phyloP scores from a whole-genome alignment of 2,888 invertebrate genomes.

The Nomada fucata region DNA sequence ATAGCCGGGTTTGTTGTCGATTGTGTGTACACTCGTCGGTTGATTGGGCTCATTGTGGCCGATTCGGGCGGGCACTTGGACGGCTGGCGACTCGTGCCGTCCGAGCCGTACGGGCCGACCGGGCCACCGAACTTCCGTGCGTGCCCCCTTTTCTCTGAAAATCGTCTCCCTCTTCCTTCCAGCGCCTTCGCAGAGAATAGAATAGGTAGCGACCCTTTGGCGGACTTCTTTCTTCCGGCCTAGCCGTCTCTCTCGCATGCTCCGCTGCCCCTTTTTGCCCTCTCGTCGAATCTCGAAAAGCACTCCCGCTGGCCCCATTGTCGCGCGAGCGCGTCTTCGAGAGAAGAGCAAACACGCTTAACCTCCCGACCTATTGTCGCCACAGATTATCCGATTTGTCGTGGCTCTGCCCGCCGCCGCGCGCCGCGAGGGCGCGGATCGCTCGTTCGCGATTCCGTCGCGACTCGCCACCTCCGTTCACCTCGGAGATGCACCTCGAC shows the following conservation, averaged over 20 bases:
- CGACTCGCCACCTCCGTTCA: conserved; percentile 22
- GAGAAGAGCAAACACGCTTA: conserved; percentile 84
- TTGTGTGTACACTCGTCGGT: conserved; percentile 79
- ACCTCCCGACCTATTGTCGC: conserved; percentile 82
- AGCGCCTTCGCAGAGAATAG: not conserved
- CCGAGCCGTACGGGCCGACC: conserved; percentile 44
- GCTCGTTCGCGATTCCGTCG: not conserved
- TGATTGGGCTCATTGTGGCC: conserved; percentile 82
- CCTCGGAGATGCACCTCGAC: conserved; percentile 40
- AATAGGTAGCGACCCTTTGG: conserved; percentile 10
- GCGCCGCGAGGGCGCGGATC: conserved; percentile 29
- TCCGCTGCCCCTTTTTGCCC: conserved; percentile 14
- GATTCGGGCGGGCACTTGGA: conserved; percentile 68
- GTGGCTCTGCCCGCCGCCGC: conserved; percentile 53
- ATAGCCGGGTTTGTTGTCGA: conserved; percentile 76
- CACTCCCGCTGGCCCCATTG: conserved; percentile 78
- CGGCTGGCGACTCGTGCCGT: conserved; percentile 60
- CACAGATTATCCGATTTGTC: conserved; percentile 82
- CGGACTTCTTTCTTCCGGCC: conserved; percentile 2
- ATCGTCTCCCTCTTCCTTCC: not conserved
- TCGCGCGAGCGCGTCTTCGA: conserved; percentile 81
- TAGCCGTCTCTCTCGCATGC: not conserved
- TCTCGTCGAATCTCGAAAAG: conserved; percentile 74
- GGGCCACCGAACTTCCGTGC: not conserved
- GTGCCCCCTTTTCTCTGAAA: conserved; percentile 5